These are phyloP conservation scores for Acropternis orthonyx DNA, from an alignment of 2,797 vertebrate genomes.

Conservation along the genomic window DNA sequence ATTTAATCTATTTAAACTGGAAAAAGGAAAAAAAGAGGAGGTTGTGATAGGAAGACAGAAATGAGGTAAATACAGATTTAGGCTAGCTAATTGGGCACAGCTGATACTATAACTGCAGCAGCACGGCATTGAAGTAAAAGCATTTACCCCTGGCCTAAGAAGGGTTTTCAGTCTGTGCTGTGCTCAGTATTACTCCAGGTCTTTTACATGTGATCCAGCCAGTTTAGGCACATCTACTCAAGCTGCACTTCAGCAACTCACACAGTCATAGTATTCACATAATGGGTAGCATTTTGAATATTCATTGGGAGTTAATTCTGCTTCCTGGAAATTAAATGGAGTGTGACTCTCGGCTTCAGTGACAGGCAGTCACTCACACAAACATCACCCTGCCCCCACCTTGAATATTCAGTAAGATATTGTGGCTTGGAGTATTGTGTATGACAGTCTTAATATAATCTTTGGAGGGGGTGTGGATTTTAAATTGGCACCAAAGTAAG, in stretches of 20 bases:
- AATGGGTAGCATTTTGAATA: background rate
- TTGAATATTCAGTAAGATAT: background rate
- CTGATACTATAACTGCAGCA: background rate
- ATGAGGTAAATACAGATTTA: background rate
- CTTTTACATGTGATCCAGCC: background rate
- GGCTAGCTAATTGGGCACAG: background rate
- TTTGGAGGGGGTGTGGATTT: background rate
- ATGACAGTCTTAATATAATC: background rate
- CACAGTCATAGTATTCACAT: background rate
- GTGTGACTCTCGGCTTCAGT: background rate
- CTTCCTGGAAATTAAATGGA: background rate
- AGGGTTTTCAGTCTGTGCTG: background rate
- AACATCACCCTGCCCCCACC: background rate
- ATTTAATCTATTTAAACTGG: background rate
- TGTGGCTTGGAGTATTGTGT: background rate
- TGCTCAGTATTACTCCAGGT: background rate
- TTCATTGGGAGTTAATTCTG: background rate
- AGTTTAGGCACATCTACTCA: background rate
- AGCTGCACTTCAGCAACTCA: background rate
- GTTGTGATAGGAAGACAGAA: background rate
- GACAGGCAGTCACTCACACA: background rate
- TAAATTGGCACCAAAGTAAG: background rate
- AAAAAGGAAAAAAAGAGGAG: background rate
- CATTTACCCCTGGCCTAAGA: background rate
- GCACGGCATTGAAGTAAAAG: background rate